Evolutionary conservation across 2,888 invertebrate genomes (phyloP).

Genomic region (Helicoverpa assulta): DNA sequence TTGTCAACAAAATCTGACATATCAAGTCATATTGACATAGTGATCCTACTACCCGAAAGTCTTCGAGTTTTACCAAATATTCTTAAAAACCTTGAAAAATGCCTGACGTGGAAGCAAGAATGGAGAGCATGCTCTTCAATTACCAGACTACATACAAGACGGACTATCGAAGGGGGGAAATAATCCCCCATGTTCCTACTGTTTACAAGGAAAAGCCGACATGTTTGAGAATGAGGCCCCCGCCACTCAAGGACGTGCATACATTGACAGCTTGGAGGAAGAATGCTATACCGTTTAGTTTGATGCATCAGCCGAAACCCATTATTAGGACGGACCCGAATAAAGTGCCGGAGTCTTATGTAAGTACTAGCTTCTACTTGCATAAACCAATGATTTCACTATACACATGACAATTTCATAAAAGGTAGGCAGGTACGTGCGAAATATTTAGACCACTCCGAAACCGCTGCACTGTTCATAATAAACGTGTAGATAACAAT

Average conservation of each 20-base stretch:
- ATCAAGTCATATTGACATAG: background rate
- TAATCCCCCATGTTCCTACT: constrained; percentile 59
- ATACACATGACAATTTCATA: too few species aligned
- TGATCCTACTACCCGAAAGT: background rate
- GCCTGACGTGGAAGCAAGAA: constrained; percentile 49
- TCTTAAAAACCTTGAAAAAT: constrained; percentile 32
- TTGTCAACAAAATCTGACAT: background rate
- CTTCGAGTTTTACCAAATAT: too few species aligned
- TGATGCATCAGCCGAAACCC: constrained; percentile 67
- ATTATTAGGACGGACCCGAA: constrained; percentile 70
- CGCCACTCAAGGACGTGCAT: constrained; percentile 70
- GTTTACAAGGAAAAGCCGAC: constrained; percentile 61
- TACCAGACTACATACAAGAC: constrained; percentile 69
- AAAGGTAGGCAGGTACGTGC: too few species aligned
- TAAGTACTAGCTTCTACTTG: constrained; percentile 58
- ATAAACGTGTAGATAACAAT: too few species aligned
- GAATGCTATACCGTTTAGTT: constrained; percentile 67
- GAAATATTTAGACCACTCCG: too few species aligned
- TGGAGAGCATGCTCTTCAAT: constrained; percentile 71
- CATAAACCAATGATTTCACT: too few species aligned
- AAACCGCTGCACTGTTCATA: too few species aligned
- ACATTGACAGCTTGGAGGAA: constrained; percentile 70
- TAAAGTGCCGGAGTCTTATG: constrained; percentile 65
- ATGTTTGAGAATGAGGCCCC: constrained; percentile 33
- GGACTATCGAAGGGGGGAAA: constrained; percentile 62